Percentiles rank a stretch among this genome's conserved stretches.
These are phyloP conservation scores for Atta cephalotes DNA, from an alignment of 1,140 invertebrate species.

Conservation along the genomic window DNA sequence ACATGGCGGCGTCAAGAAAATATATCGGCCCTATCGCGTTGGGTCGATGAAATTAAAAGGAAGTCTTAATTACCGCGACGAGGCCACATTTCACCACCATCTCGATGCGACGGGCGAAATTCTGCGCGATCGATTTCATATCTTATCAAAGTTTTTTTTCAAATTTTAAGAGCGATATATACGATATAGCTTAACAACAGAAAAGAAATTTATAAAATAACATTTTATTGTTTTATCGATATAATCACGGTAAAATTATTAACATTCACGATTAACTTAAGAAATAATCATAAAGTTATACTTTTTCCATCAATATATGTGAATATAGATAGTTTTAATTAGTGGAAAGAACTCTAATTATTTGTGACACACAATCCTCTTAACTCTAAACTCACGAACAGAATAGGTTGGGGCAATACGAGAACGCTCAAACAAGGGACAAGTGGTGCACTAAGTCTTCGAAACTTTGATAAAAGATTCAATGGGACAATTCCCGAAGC, in stretches of 20 bases:
- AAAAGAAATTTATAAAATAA: slow-evolving; percentile 1
- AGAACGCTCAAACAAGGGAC: slow-evolving; percentile 49
- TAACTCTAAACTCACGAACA: slow-evolving; percentile 19
- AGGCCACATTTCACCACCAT: slow-evolving; percentile 12
- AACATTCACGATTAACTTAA: slow-evolving; percentile 13
- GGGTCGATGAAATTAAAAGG: slow-evolving; percentile 65
- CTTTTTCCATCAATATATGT: slow-evolving; percentile 1
- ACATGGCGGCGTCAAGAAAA: slow-evolving; percentile 44
- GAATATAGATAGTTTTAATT: slow-evolving; percentile 5
- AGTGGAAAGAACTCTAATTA: slow-evolving; percentile 29
- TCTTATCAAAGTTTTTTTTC: neutral
- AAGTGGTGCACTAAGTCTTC: slow-evolving; percentile 37
- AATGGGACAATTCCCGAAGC: slow-evolving; percentile 51
- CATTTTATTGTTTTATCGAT: neutral
- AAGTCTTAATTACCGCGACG: slow-evolving; percentile 61
- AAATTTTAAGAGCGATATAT: neutral
- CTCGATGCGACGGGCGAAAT: slow-evolving; percentile 11
- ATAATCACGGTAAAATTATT: neutral
- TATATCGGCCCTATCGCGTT: slow-evolving; percentile 33
- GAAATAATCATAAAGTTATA: neutral
- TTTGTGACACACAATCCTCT: slow-evolving; percentile 25
- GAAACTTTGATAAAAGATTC: slow-evolving; percentile 64
- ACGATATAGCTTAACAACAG: neutral
- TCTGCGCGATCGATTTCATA: slow-evolving; percentile 29
- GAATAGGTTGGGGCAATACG: neutral